Conservation (phyloP, 2,797 vertebrate species). For the Rallus crepitans region DNA sequence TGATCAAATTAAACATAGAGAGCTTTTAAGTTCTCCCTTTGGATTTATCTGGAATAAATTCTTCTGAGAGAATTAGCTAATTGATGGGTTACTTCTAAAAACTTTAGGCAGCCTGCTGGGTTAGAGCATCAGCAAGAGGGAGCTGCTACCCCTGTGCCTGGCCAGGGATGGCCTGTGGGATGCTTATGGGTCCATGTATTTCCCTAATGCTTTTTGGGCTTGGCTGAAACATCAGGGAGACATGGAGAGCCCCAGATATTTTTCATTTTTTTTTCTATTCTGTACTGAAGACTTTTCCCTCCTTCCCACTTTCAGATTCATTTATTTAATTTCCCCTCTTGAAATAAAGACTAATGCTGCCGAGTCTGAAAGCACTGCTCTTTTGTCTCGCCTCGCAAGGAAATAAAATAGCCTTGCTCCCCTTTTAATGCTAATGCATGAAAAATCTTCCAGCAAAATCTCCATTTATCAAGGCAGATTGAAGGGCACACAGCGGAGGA, state of each 20-base stretch:
- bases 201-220: neutral
- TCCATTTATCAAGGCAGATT: slow-evolving; percentile 30
- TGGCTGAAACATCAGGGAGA: neutral
- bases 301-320: neutral
- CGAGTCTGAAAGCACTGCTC: neutral
- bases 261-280: neutral
- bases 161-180: neutral
- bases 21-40: slow-evolving; percentile 16
- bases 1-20: neutral
- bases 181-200: neutral
- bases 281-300: neutral
- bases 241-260: neutral
- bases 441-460: neutral
- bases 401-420: slow-evolving; percentile 48
- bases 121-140: neutral
- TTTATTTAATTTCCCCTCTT: slow-evolving; percentile 14
- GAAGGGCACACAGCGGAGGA: slow-evolving; percentile 18
- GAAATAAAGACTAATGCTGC: slow-evolving; percentile 22
- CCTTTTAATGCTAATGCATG: slow-evolving; percentile 25
- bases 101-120: neutral
- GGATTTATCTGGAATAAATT: neutral
- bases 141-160: neutral
- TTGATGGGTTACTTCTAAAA: neutral
- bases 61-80: neutral
- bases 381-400: neutral